Base-by-base conservation (phyloP, 2,113 vertebrate genomes). In the Dascyllus trimaculatus region DNA sequence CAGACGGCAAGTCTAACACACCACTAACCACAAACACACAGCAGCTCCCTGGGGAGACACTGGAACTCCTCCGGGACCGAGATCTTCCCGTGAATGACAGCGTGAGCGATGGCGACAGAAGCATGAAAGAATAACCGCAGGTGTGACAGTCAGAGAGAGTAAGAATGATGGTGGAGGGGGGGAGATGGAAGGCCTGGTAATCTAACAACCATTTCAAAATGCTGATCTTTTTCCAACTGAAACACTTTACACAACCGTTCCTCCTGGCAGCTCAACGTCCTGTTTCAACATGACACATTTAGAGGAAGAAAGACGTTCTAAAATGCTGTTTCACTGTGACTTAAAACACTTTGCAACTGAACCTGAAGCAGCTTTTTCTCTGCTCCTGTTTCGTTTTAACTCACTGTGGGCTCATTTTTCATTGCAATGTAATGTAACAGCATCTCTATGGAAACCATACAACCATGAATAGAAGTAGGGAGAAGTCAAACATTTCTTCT, bases 21-120 rank as follows among this genome's bases (percentile, higher is more conserved):
- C 29, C 76, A 11, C 71, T 32, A 75, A 72, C 67, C 71, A 45
- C 35, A 71, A 48, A 72, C 60, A 32, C 78, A 69, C 70, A 53
- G 21, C 66, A 29, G 21, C 45, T 68, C 53, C 35, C 57, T 51
- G 6, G 9, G 38, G 61, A 82, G 18, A 21, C 3, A 25, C 26
- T 14, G 65, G 32, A 35, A 4, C 13, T 79, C 70, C 57, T 49
- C 69, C 0, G 68, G 76, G 75, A 49, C 32, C 1, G 11, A 57
- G 25, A 64, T 69, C 56, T 14, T 22, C 9, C 72, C 21, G 18
- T 17, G 68, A 76, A 65, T 11, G 53, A 59, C 51, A 43, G 38
- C 7, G 51, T 63, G 62, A 38, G 63, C 40, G 14, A 40, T 18
- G 13, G 62, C 8, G 40, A 74, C 70, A 22, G 49, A 56, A 2